A percentile compares a stretch with the other conserved stretches of the same genome.
Evolutionary conservation across 2,797 vertebrate genomes (phyloP).

Genomic region (Sebastolobus altivelis): DNA sequence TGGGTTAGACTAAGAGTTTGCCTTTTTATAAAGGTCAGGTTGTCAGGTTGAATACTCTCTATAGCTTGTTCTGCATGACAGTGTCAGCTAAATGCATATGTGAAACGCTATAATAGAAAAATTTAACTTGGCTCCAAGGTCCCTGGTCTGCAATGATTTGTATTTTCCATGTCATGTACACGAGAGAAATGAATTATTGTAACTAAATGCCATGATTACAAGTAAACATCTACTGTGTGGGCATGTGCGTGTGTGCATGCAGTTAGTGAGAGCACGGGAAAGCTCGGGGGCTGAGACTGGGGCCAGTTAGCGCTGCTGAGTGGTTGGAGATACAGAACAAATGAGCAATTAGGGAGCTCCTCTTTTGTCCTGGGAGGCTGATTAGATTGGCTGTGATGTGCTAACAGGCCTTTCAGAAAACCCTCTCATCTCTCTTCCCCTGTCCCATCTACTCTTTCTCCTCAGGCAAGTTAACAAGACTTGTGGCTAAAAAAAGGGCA

Average conservation of each 20-base stretch:
- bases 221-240: constrained; percentile 81
- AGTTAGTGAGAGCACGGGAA: constrained; percentile 64
- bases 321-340: constrained; percentile 78
- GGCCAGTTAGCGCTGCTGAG: constrained; percentile 70
- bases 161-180: constrained; percentile 76
- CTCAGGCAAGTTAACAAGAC: neutral
- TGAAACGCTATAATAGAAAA: constrained; percentile 52
- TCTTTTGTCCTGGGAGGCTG: constrained; percentile 75
- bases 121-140: constrained; percentile 41
- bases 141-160: constrained; percentile 64
- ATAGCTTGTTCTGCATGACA: constrained; percentile 14
- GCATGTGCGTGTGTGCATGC: constrained; percentile 76
- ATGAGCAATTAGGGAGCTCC: constrained; percentile 76
- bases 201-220: constrained; percentile 82
- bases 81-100: constrained; percentile 34
- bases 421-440: constrained; percentile 32
- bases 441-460: neutral
- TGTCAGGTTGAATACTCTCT: constrained; percentile 1
- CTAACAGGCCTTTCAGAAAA: constrained; percentile 72
- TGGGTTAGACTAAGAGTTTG: constrained; percentile 12
- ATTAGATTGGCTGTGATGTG: constrained; percentile 85
- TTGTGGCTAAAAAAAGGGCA: constrained; percentile 1
- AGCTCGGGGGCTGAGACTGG: constrained; percentile 66
- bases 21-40: constrained; percentile 15
- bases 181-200: constrained; percentile 77